Evolutionary conservation across 2,888 invertebrate species (phyloP).

Genomic region (Orthosia cruda): DNA sequence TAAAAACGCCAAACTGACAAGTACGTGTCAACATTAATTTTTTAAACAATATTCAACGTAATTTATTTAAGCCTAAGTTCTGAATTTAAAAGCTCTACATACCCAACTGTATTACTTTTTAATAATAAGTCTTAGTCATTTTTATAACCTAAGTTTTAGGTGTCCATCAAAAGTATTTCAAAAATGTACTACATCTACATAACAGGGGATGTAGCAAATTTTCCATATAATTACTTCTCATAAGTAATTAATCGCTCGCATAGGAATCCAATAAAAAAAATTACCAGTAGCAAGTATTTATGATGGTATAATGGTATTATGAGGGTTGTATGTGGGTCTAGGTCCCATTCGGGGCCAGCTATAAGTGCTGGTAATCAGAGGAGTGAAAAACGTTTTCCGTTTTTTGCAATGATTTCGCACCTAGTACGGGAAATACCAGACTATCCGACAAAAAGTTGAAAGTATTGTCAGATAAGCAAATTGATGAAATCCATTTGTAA

Average conservation of each 20-base stretch:
- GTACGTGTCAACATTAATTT: too few relatives aligned
- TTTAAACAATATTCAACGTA: too few relatives aligned
- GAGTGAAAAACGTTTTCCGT: conserved; percentile 42
- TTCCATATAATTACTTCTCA: conserved; percentile 1
- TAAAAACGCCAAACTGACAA: background rate
- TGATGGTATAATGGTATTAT: conserved; percentile 47
- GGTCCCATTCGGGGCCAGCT: conserved; percentile 58
- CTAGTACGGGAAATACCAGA: conserved; percentile 1
- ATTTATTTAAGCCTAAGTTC: too few relatives aligned
- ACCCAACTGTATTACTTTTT: too few relatives aligned
- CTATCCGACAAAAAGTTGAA: background rate
- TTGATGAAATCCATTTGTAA: background rate
- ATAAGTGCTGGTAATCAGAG: conserved; percentile 48
- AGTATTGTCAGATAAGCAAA: background rate
- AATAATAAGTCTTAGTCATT: too few relatives aligned
- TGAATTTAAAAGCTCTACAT: too few relatives aligned
- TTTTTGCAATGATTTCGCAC: background rate
- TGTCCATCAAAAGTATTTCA: too few relatives aligned
- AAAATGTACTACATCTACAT: too few relatives aligned
- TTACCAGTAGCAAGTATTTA: conserved; percentile 25
- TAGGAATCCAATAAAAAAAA: conserved; percentile 48
- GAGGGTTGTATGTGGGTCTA: conserved; percentile 67
- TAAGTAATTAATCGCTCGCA: conserved; percentile 37
- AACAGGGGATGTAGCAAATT: background rate
- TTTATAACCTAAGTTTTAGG: too few relatives aligned